A percentile compares a stretch with the other conserved stretches of the same genome.
Evolutionary conservation across 2,113 vertebrate genomes (phyloP).

Genomic region (Oryctolagus cuniculus): DNA sequence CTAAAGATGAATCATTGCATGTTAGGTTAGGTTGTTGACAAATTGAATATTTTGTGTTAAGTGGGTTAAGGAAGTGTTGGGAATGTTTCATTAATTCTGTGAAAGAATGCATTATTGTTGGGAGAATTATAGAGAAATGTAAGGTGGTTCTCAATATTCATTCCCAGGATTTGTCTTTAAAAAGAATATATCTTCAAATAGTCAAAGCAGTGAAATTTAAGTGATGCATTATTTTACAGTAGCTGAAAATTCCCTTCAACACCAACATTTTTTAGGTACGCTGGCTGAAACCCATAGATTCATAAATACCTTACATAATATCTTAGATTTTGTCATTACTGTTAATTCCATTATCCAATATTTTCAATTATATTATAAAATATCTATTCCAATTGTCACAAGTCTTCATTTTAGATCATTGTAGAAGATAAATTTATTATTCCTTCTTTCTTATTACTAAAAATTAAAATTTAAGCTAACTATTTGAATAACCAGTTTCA

Average conservation of each 20-base stretch:
- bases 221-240: constrained; percentile 24
- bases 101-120: background rate
- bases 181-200: background rate
- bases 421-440: constrained; percentile 19
- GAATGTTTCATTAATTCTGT: background rate
- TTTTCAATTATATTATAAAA: constrained; percentile 19
- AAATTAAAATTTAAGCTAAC: background rate
- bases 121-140: background rate
- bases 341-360: background rate
- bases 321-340: background rate
- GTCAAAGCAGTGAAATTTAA: background rate
- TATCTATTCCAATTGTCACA: background rate
- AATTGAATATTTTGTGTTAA: background rate
- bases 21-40: background rate
- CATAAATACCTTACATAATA: background rate
- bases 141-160: background rate
- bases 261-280: background rate
- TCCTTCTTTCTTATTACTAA: background rate
- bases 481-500: background rate
- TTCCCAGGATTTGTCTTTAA: constrained; percentile 2
- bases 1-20: background rate
- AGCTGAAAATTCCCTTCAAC: background rate
- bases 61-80: background rate
- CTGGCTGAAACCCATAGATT: background rate
- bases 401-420: background rate